A percentile compares a stretch with the other conserved stretches of the same genome.
Conservation (phyloP, 2,888 invertebrate species). For the Sminthurinus aureus region DNA sequence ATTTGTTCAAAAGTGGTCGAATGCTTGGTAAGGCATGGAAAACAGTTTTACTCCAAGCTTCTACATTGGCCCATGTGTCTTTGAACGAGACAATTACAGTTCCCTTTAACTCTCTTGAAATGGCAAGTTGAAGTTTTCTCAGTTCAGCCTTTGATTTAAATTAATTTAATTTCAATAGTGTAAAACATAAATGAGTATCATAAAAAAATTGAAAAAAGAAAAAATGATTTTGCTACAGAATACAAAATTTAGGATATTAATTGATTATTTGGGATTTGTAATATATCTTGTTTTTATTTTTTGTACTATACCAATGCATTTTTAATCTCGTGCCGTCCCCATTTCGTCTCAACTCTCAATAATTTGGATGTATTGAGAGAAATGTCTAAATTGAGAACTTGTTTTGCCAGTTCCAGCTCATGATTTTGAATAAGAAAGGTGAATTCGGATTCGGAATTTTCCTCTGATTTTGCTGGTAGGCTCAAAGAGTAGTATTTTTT, state of each 20-base stretch:
- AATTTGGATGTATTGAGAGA: conserved; percentile 26
- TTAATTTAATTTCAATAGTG: not conserved
- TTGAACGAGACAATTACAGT: not conserved
- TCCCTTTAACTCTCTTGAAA: not conserved
- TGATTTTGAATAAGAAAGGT: not conserved
- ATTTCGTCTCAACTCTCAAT: not conserved
- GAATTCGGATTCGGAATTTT: not conserved
- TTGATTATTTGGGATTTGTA: no score
- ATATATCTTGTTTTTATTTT: no score
- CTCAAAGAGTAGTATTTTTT: not conserved
- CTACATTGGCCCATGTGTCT: not conserved
- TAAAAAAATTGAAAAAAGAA: not conserved
- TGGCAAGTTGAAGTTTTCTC: not conserved
- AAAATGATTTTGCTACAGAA: not conserved
- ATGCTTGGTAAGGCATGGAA: conserved; percentile 16
- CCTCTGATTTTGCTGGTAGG: not conserved
- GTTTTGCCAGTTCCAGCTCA: not conserved
- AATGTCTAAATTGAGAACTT: conserved; percentile 3
- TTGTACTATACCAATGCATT: not conserved
- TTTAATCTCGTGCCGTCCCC: conserved; percentile 8
- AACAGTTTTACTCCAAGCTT: not conserved
- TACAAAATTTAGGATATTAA: no score
- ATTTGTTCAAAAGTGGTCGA: conserved; percentile 20
- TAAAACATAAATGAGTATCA: not conserved
- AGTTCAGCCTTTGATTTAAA: not conserved